A percentile compares a stretch with the other conserved stretches of the same genome.
Evolutionary conservation across 2,797 vertebrate species (phyloP).

Genomic region (Cynopterus sphinx): DNA sequence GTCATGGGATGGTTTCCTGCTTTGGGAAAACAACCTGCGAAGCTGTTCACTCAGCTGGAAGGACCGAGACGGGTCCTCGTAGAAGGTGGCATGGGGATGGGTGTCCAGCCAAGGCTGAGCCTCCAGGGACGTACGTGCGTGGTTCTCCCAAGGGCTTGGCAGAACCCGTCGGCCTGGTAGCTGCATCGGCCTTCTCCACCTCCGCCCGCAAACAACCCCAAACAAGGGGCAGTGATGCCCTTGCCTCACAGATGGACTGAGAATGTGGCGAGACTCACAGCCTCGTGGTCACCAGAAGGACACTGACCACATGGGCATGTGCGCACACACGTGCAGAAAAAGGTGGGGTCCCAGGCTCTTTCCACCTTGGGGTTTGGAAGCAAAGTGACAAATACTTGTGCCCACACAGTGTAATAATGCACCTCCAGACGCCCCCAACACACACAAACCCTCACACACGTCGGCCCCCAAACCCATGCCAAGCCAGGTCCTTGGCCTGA

Average conservation of each 20-base stretch:
- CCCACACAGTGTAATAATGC: not conserved
- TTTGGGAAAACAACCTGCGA: not conserved
- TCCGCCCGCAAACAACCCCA: not conserved
- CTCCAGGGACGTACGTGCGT: not conserved
- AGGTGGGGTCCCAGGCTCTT: not conserved
- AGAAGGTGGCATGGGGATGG: accelerated
- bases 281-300: not conserved
- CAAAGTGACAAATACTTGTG: no score
- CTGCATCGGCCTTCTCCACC: not conserved
- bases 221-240: not conserved
- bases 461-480: not conserved
- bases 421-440: not conserved
- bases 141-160: not conserved
- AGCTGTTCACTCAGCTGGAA: not conserved
- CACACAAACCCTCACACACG: accelerated
- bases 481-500: not conserved
- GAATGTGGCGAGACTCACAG: not conserved
- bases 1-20: no score
- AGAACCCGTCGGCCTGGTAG: not conserved
- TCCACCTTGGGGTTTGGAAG: not conserved
- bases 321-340: not conserved
- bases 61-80: not conserved
- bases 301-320: accelerated
- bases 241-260: accelerated
- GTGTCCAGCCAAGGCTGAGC: accelerated